Evolutionary conservation across 2,888 invertebrate species (phyloP).

Genomic region (Sarcophaga variegata): DNA sequence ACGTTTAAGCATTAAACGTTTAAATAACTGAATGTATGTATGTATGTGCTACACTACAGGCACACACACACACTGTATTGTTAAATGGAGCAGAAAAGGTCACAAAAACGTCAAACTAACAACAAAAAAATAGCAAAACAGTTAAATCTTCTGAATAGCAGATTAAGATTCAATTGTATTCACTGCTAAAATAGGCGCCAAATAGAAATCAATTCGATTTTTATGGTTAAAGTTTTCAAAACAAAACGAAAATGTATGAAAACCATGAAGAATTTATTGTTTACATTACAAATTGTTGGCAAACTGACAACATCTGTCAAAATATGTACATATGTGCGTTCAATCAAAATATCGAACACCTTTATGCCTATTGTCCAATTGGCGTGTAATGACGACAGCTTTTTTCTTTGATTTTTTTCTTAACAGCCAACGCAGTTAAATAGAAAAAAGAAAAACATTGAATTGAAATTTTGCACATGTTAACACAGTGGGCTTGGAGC

Average conservation of each 20-base stretch:
- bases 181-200: background rate
- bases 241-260: too few relatives aligned
- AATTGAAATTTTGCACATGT: too few relatives aligned
- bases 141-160: background rate
- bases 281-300: background rate
- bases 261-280: too few relatives aligned
- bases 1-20: background rate
- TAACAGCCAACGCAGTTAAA: too few relatives aligned
- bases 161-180: background rate
- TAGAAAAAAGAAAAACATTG: too few relatives aligned
- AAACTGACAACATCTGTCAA: constrained; percentile 54
- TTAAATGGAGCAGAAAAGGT: constrained; percentile 56
- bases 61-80: background rate
- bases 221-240: background rate
- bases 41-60: too few relatives aligned
- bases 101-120: constrained; percentile 17
- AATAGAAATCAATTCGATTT: background rate
- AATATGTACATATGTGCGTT: constrained; percentile 27
- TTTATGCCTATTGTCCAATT: constrained; percentile 9
- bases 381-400: too few relatives aligned
- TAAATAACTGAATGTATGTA: background rate
- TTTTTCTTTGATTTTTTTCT: too few relatives aligned
- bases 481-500: too few relatives aligned
- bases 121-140: background rate
- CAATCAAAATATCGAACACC: constrained; percentile 19